Percentiles rank a stretch among this genome's conserved stretches.
phyloP scores from a whole-genome alignment of 2,888 invertebrate species.

The Anthoptus insignis region DNA sequence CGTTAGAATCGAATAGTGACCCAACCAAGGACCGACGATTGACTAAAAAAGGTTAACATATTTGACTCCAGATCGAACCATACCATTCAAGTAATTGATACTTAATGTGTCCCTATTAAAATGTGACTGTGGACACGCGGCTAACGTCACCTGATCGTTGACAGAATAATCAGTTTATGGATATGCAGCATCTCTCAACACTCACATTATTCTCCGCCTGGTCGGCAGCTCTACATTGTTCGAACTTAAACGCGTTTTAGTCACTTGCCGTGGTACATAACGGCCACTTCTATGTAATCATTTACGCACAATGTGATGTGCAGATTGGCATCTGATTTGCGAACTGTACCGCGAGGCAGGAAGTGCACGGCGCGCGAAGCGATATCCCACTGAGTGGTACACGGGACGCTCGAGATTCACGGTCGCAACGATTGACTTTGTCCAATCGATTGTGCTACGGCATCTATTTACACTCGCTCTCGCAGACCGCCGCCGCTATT shows the following conservation, averaged over 20 bases:
- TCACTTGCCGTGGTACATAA: conserved; percentile 54
- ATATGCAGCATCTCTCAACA: conserved; percentile 48
- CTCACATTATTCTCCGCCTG: conserved; percentile 82
- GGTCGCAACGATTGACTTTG: conserved; percentile 82
- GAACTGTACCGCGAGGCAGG: conserved; percentile 58
- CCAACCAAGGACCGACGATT: not conserved
- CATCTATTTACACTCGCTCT: conserved; percentile 71
- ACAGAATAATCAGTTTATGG: conserved; percentile 4
- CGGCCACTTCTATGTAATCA: conserved; percentile 30
- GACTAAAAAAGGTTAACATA: conserved; percentile 14
- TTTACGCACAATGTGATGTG: conserved; percentile 24
- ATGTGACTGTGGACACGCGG: not conserved
- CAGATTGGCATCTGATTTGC: conserved; percentile 22
- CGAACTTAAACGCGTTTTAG: conserved; percentile 57
- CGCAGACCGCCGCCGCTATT: conserved; percentile 61
- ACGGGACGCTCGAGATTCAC: conserved; percentile 79
- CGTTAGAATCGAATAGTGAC: conserved; percentile 8
- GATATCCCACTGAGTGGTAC: conserved; percentile 55
- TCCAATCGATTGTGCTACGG: conserved; percentile 75
- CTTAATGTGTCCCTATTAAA: not conserved
- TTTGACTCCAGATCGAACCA: conserved; percentile 20
- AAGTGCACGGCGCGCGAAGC: conserved; percentile 75
- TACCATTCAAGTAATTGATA: not conserved
- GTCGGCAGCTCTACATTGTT: conserved; percentile 80
- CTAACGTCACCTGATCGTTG: conserved; percentile 4